Base-by-base conservation (phyloP, 2,888 invertebrate species). In the Papilio protenor region DNA sequence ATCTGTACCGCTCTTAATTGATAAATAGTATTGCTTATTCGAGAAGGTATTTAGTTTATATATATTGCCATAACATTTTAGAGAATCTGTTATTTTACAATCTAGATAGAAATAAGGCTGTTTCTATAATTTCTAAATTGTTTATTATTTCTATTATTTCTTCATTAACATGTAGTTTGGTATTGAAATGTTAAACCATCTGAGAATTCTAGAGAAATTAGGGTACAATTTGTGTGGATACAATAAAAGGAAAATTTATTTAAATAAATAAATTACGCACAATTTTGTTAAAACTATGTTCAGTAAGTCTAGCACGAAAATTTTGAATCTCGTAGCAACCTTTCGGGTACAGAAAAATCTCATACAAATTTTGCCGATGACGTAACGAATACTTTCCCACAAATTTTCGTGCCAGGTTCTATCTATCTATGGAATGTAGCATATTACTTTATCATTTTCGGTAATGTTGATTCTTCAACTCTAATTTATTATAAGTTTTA, bases 1-100 rank as follows among this genome's bases (percentile, higher is more conserved):
- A 59, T 57, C 57, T 57, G 40, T 18, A n/a, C 55, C 33, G 4
- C 14, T 14, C 14, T 59, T 73, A 73, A 73, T 73, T 59, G 59
- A 73, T 73, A 73, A 73, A 73, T 40, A 45, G 21, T 10, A 57
- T 33, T 73, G 59, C 1, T 40, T 8, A 6, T 57, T 12, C 45
- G 40, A 0, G 1, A 1, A 27, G 3, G 1, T 40, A 3, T 18
- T 40, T 23, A 18, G 64, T 40, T 61, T n/a, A 16, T 11, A n/a
- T 40, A 66, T 10, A 40, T 40, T 40, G 16, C 1, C 18, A 66
- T 40, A 40, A 18, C 16, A 64, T 1, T 21, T 61, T 10, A 14
- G 4, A 5, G 0, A 12, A 12, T 16, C 27, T 8, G 23, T 61
- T 61, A 55, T 8, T 23, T 21, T 12, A 57, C n/a, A 55, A 2